A percentile compares a stretch with the other conserved stretches of the same genome.
Evolutionary conservation across 2,797 vertebrate species (phyloP).

Genomic region (Sardinella longiceps): DNA sequence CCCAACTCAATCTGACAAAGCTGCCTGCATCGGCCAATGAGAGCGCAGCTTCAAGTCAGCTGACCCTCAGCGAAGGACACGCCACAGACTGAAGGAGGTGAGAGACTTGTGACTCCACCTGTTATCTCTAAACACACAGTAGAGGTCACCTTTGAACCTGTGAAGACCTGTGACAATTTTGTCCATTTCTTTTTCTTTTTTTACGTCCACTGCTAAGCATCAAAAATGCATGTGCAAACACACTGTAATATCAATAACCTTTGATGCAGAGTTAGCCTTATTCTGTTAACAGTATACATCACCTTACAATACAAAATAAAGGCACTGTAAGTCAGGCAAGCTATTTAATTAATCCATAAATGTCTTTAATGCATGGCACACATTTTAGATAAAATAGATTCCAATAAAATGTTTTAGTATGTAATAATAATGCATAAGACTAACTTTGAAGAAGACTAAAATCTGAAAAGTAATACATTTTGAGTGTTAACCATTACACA

Average conservation of each 20-base stretch:
- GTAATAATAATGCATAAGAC: background rate
- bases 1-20: slow-evolving; percentile 87
- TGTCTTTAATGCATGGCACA: background rate
- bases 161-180: background rate
- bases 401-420: background rate
- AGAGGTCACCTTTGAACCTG: background rate
- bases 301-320: background rate
- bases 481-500: background rate
- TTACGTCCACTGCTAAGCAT: background rate
- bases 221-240: background rate
- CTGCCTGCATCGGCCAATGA: slow-evolving; percentile 92
- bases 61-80: slow-evolving; percentile 95
- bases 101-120: slow-evolving; percentile 50
- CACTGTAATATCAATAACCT: background rate
- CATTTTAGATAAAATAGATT: background rate
- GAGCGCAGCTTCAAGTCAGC: slow-evolving; percentile 90
- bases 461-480: background rate
- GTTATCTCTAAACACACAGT: slow-evolving; percentile 30
- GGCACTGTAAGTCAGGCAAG: background rate
- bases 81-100: slow-evolving; percentile 86
- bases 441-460: background rate
- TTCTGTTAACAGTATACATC: too few relatives aligned
- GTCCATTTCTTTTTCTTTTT: background rate
- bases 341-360: background rate
- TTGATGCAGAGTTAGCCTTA: too few relatives aligned